These are phyloP conservation scores for Drosophila aldrichi DNA, from an alignment of 2,888 invertebrate species.

Conservation along the genomic window DNA sequence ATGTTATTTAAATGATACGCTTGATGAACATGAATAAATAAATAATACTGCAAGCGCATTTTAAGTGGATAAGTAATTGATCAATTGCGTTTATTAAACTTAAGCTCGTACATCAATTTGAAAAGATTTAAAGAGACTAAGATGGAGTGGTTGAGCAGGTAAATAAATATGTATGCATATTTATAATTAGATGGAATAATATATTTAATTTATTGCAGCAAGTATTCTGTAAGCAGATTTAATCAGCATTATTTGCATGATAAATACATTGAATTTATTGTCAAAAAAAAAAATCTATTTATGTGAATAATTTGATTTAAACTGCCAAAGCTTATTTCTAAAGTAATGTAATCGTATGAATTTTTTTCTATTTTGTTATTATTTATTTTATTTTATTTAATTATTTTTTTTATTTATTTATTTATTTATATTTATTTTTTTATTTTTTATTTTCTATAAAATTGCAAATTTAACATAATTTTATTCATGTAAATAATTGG, in stretches of 20 bases:
- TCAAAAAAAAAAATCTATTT: too few species aligned
- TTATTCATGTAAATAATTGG: too few species aligned
- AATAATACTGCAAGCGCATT: background rate
- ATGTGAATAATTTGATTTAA: too few species aligned
- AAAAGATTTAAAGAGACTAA: background rate
- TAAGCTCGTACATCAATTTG: background rate
- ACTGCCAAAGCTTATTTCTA: too few species aligned
- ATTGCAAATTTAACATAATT: too few species aligned
- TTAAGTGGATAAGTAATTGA: background rate
- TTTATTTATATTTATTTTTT: too few species aligned
- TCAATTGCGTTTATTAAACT: background rate
- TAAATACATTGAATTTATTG: background rate
- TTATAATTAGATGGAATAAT: background rate
- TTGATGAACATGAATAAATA: constrained; percentile 10
- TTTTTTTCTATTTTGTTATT: too few species aligned
- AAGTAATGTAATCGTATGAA: too few species aligned
- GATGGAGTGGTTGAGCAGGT: background rate
- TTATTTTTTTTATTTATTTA: too few species aligned
- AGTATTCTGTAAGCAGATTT: background rate
- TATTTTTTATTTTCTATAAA: too few species aligned
- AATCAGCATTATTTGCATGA: background rate
- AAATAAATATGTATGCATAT: background rate
- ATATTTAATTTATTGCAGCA: background rate
- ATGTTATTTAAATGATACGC: constrained; percentile 15
- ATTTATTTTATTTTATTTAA: too few species aligned